phyloP scores from a whole-genome alignment of 2,888 invertebrate species.

The Galerucella pusilla region DNA sequence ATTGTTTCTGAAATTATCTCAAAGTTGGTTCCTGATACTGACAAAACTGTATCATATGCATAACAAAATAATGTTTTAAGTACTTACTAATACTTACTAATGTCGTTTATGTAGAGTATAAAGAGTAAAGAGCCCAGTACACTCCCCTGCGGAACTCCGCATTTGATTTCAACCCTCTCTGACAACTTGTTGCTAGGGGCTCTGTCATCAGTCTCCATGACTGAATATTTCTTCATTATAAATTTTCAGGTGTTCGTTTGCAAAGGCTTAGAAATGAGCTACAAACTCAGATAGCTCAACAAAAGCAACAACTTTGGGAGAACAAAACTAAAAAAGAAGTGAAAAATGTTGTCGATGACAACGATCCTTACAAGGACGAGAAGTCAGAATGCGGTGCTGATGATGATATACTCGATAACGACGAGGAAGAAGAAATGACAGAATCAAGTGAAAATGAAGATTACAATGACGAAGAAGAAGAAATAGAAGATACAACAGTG shows the following conservation, averaged over 20 bases:
- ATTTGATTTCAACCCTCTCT: no score
- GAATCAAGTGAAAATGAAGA: slow-evolving; percentile 65
- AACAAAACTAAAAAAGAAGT: slow-evolving; percentile 64
- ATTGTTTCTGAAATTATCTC: no score
- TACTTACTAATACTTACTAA: no score
- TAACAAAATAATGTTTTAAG: no score
- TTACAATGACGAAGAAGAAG: slow-evolving; percentile 65
- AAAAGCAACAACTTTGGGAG: slow-evolving; percentile 77
- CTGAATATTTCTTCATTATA: background rate
- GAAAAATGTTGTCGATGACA: slow-evolving; percentile 37
- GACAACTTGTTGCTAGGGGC: no score
- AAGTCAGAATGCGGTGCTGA: slow-evolving; percentile 51
- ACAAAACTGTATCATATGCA: no score
- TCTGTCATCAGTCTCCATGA: no score
- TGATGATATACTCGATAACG: slow-evolving; percentile 67
- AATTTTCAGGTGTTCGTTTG: slow-evolving; percentile 71
- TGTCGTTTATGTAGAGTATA: no score
- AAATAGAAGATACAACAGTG: slow-evolving; percentile 60
- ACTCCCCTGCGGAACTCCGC: no score
- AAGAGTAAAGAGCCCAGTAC: no score
- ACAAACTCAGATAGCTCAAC: slow-evolving; percentile 76
- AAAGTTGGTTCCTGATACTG: no score
- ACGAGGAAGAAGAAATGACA: slow-evolving; percentile 65
- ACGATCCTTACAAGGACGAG: slow-evolving; percentile 39
- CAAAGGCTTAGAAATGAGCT: slow-evolving; percentile 77